phyloP scores from a whole-genome alignment of 2,113 vertebrate species.

The Cyprinus carpio region DNA sequence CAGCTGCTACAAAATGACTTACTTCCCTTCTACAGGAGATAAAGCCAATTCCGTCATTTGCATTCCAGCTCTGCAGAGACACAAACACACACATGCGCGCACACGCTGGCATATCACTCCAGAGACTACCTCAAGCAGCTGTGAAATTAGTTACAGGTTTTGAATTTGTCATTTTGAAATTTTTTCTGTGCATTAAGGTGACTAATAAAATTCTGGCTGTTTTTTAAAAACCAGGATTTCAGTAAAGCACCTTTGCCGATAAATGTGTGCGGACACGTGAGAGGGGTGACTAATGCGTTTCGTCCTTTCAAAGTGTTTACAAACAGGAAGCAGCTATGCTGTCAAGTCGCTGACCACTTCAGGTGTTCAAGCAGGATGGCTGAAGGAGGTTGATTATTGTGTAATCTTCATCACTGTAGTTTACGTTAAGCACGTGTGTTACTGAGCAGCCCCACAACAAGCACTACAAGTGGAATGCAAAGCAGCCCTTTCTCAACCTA shows the following conservation, averaged over 20 bases:
- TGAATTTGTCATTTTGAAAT: slow-evolving; percentile 61
- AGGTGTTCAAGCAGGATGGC: not conserved
- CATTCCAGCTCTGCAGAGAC: slow-evolving; percentile 56
- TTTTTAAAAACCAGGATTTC: slow-evolving; percentile 59
- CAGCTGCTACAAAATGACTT: slow-evolving; percentile 68
- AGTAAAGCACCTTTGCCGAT: slow-evolving; percentile 68
- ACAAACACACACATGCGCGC: slow-evolving; percentile 38
- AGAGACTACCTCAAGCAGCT: slow-evolving; percentile 67
- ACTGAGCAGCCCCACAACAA: slow-evolving; percentile 12
- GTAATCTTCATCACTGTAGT: slow-evolving; percentile 41
- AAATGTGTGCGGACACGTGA: slow-evolving; percentile 50
- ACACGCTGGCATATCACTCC: slow-evolving; percentile 44
- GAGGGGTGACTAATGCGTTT: slow-evolving; percentile 66
- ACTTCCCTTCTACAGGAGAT: slow-evolving; percentile 25
- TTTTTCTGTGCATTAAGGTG: slow-evolving; percentile 55
- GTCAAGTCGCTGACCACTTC: slow-evolving; percentile 2
- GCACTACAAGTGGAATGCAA: slow-evolving; percentile 60
- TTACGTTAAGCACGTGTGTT: not conserved
- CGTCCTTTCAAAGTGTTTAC: slow-evolving; percentile 53
- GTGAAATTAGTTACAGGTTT: slow-evolving; percentile 71
- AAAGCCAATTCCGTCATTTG: slow-evolving; percentile 56
- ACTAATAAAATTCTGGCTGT: slow-evolving; percentile 63
- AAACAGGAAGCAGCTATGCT: not conserved
- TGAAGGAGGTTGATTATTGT: slow-evolving; percentile 47
- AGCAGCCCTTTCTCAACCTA: slow-evolving; percentile 15